A percentile compares a stretch with the other conserved stretches of the same genome.
phyloP scores from a whole-genome alignment of 2,888 invertebrate genomes.

The Ommatoiulus sabulosus region DNA sequence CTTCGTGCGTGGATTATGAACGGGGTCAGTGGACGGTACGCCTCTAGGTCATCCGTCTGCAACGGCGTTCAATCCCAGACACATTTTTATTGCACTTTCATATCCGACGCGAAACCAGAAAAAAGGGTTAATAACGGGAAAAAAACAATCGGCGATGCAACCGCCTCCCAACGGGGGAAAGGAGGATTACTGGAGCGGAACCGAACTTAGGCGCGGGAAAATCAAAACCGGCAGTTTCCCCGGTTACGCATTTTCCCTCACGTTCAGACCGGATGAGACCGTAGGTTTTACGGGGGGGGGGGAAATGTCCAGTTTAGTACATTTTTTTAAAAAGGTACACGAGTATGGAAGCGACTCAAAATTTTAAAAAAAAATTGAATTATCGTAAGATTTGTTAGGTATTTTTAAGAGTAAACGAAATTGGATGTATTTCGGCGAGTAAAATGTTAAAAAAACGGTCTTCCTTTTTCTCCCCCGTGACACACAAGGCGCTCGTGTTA shows the following conservation, averaged over 20 bases:
- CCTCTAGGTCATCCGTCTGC: not conserved
- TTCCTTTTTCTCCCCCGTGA: not conserved
- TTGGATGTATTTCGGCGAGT: not conserved
- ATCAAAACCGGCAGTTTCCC: not conserved
- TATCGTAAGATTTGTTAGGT: no score
- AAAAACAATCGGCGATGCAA: not conserved
- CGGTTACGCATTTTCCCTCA: no score
- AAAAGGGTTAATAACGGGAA: not conserved
- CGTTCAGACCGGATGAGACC: no score
- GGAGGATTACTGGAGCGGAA: not conserved
- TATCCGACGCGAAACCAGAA: not conserved
- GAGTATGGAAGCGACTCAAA: no score
- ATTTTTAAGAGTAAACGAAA: no score
- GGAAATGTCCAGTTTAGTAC: no score
- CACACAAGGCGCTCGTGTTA: not conserved
- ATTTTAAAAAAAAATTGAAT: no score
- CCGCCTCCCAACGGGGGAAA: not conserved
- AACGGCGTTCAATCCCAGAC: not conserved
- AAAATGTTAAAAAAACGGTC: not conserved
- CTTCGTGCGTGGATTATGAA: not conserved
- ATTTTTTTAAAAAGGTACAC: no score
- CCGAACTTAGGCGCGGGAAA: not conserved
- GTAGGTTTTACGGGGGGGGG: no score
- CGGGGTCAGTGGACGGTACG: conserved; percentile 38
- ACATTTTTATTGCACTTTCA: conserved; percentile 11